These are phyloP conservation scores for Psilopsiagon aurifrons DNA, from an alignment of 2,113 vertebrate species.

Conservation along the genomic window DNA sequence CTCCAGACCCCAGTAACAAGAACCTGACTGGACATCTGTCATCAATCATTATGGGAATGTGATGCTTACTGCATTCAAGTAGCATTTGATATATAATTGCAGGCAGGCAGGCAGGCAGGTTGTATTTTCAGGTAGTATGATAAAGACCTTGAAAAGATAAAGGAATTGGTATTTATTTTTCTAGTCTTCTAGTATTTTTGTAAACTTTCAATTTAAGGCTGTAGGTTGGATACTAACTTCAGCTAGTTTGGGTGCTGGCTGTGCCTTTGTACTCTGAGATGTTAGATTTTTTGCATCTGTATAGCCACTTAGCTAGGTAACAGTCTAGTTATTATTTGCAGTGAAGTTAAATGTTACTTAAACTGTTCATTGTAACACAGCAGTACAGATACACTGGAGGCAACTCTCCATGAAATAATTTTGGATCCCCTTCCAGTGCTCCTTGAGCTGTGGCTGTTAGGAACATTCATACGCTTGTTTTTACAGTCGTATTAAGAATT, in stretches of 20 bases:
- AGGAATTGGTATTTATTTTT: not conserved
- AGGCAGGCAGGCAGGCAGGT: not conserved
- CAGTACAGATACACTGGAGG: not conserved
- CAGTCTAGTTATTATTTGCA: not conserved
- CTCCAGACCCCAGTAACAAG: conserved; percentile 54
- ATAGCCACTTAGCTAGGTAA: not conserved
- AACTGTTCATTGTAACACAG: not conserved
- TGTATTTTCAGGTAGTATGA: conserved; percentile 40
- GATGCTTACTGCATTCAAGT: conserved; percentile 21
- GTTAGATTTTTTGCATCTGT: not conserved
- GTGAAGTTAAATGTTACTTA: not conserved
- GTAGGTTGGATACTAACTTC: not conserved
- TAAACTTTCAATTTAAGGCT: not conserved
- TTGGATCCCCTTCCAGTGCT: not conserved
- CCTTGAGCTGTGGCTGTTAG: not conserved
- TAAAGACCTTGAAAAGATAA: not conserved
- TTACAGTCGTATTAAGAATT: not conserved
- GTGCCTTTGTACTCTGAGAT: not conserved
- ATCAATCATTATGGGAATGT: conserved; percentile 51
- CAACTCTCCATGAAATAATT: not conserved
- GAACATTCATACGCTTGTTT: not conserved
- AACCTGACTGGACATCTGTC: conserved; percentile 68
- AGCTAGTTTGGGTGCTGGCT: not conserved
- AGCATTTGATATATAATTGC: conserved; percentile 60
- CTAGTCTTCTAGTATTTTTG: not conserved